Base-by-base conservation (phyloP, 2,797 vertebrate genomes). In the Coendou prehensilis region DNA sequence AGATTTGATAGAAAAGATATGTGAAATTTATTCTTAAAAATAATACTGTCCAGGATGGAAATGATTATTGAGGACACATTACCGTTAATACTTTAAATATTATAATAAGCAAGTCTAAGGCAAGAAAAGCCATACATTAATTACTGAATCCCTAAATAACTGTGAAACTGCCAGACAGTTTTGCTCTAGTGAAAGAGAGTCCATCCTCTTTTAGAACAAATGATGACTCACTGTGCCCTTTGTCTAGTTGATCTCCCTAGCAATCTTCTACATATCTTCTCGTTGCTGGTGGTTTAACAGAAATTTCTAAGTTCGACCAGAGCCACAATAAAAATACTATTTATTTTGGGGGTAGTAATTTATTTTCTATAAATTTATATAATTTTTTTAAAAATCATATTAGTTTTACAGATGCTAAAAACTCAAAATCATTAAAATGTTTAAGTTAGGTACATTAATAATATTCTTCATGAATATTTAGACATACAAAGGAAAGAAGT, bases 101-200 rank as follows among this genome's bases (percentile, higher is more conserved):
- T 89, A 90, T 15, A 78, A 22, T 85, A 47, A 80, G 7, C 83
- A 67, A 20, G 13, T 76, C 28, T 85, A 95, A 89, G 71, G 69
- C 87, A 97, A 97, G 47, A 79, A 87, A 97, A 97, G 91, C 54
- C 23, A 52, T 54, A 33, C 33, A 61, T 61, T 87, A 59, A 91
- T 91, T 80, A 95, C 17, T 89, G 54, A 90, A 79, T 85, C 10
- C 50, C 15, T 79, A 59, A 10, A 57, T 59, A 86, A 75, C 28
- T 56, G 61, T 61, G 15, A 86, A 95, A 23, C 20, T 52, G 15
- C 14, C 13, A 82, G 52, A 2, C 4, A 82, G 5, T 73, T 94
- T 87, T 52, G 1, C 23, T 73, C 30, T 57, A 50, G 67, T 88
- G 17, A 71, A 61, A 80, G 26, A 87, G 22, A 80, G 22, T 86